A percentile compares a stretch with the other conserved stretches of the same genome.
Evolutionary conservation across 1,140 invertebrate genomes (phyloP).

Genomic region (Bombus confusus): DNA sequence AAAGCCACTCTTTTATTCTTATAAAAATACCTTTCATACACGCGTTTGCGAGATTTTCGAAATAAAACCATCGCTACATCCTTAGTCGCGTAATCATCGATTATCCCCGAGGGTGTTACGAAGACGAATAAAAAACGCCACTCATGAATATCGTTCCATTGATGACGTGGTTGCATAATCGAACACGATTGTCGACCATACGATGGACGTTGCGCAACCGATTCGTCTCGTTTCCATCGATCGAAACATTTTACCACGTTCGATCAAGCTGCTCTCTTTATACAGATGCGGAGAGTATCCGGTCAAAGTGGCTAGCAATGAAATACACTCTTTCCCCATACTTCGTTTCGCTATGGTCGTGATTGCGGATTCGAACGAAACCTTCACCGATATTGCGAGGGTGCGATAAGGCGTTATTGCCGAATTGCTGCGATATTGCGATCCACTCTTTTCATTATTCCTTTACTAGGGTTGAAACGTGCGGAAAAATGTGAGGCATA

Average conservation of each 20-base stretch:
- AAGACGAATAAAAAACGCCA: background rate
- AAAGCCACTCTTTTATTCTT: too few relatives aligned
- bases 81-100: background rate
- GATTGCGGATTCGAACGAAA: constrained; percentile 20
- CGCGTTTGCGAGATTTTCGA: too few relatives aligned
- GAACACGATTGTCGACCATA: constrained; percentile 9
- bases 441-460: constrained; percentile 20
- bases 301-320: constrained; percentile 2
- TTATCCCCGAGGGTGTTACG: background rate
- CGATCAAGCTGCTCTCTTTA: background rate
- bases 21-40: too few relatives aligned
- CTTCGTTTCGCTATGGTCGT: background rate
- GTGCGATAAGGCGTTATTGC: constrained; percentile 32
- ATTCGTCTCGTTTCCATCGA: constrained; percentile 9
- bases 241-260: background rate
- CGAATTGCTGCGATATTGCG: constrained; percentile 23
- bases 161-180: constrained; percentile 11
- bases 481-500: background rate
- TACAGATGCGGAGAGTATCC: background rate
- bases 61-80: background rate
- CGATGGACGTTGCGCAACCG: constrained; percentile 33
- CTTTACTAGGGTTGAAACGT: too few relatives aligned
- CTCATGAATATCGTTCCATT: constrained; percentile 1
- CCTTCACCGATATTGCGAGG: constrained; percentile 1
- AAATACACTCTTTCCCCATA: constrained; percentile 1